A percentile compares a stretch with the other conserved stretches of the same genome.
Conservation (phyloP, 2,888 invertebrate genomes). For the Halictus quadricinctus region DNA sequence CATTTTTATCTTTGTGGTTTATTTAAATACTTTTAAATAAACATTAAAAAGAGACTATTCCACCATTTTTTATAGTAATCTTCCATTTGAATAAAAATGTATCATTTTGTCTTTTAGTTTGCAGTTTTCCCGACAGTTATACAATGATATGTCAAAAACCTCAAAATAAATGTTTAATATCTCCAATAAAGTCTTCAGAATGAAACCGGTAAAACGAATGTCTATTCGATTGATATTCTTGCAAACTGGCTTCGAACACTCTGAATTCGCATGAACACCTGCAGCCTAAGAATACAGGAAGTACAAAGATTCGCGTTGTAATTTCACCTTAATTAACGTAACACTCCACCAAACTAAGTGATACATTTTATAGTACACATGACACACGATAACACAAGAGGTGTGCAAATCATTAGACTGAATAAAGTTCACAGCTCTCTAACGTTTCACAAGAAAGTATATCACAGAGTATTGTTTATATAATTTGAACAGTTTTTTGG, state of each 20-base stretch:
- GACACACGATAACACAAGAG: constrained; percentile 11
- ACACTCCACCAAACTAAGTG: background rate
- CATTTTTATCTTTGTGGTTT: background rate
- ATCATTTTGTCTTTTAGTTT: background rate
- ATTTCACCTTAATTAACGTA: constrained; percentile 7
- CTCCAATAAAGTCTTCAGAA: background rate
- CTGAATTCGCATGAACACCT: constrained; percentile 3
- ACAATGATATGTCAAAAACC: background rate
- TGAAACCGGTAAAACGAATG: background rate
- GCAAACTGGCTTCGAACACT: background rate
- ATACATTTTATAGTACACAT: background rate
- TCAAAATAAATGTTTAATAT: background rate
- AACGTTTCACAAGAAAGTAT: background rate
- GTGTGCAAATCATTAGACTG: constrained; percentile 13
- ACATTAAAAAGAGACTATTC: background rate
- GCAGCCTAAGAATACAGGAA: background rate
- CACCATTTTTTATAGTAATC: background rate
- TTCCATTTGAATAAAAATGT: background rate
- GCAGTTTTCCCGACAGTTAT: background rate
- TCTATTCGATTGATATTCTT: background rate
- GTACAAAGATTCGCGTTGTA: constrained; percentile 8
- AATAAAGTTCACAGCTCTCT: background rate
- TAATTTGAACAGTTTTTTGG: background rate
- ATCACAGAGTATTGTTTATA: background rate
- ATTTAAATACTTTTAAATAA: background rate